A percentile compares a stretch with the other conserved stretches of the same genome.
phyloP scores from a whole-genome alignment of 2,797 vertebrate species.

The Carduelis carduelis region DNA sequence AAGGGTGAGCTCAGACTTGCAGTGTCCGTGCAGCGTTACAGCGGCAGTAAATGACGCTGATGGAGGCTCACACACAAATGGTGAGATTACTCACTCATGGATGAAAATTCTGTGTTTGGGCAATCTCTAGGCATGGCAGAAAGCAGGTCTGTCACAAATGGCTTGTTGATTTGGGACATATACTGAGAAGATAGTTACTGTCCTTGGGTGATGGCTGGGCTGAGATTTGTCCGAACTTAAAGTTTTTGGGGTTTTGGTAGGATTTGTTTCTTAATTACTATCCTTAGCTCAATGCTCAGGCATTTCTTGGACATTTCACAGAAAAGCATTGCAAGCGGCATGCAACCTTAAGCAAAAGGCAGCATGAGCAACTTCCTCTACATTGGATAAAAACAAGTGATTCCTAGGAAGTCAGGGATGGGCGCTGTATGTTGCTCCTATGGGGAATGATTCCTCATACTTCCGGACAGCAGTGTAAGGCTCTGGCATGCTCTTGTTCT shows the following conservation, averaged over 20 bases:
- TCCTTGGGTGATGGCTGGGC: background rate
- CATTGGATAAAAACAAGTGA: background rate
- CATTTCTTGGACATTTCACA: background rate
- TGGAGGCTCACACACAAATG: background rate
- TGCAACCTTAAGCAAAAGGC: background rate
- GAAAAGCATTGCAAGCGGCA: background rate
- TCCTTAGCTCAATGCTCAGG: background rate
- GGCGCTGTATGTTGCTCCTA: background rate
- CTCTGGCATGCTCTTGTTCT: background rate
- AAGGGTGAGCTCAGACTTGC: background rate
- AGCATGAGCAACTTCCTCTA: background rate
- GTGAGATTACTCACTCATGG: background rate
- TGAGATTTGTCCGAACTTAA: background rate
- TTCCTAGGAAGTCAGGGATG: background rate
- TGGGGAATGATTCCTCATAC: background rate
- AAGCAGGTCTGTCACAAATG: background rate
- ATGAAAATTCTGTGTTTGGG: background rate
- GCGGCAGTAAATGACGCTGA: rapidly evolving
- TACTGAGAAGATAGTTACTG: background rate
- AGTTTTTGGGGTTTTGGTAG: rapidly evolving
- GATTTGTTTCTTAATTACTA: background rate
- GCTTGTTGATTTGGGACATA: background rate
- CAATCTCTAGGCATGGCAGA: background rate
- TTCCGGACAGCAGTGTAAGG: background rate
- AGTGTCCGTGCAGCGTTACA: rapidly evolving